Evolutionary conservation across 2,797 vertebrate genomes (phyloP), one percentile per base, ranked within the genome.

Genomic region (Peromyscus nudipes): DNA sequence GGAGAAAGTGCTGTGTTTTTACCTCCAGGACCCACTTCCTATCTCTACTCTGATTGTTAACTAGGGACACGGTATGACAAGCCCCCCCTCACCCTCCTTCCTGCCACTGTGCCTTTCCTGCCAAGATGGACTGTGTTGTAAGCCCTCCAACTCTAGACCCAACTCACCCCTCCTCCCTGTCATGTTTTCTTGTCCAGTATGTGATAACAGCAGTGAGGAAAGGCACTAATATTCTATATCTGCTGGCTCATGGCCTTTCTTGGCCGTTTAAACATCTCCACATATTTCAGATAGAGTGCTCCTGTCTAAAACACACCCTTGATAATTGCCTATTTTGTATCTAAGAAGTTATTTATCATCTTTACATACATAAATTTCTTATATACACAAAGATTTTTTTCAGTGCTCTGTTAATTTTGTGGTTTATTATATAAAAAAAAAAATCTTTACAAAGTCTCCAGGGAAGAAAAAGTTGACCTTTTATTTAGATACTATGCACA

Each of bases 391-490:
- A 77, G 97, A 80, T 27, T 89, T 92, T 76, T 96, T 86, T 98
- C 93, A 80, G 95, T 96, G 76, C 97, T 96, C 94, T 93, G 94
- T 97, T 98, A 96, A 97, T 98, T 96, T 55, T 88, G 25, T 96
- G 91, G 94, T 96, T 93, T 96, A 96, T 97, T 95, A 92, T 94
- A 96, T 97, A 95, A 97, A 96, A 97, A 95, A 97, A 96, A 97
- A 92, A 6, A 49, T 97, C 95, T 96, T 97, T 9, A 0, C 76
- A 95, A 97, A 94, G 62, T 86, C 64, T 97, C 79, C 92, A 96
- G 76, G 92, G 77, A 97, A 97, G 86, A 75, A 93, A 89, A 94
- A 87, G 82, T 95, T 97, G 49, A 82, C 96, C 91, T 98, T 97
- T 98, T 92, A 95, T 97, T 97, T 95, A 97, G 95, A 94, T 98